Evolutionary conservation across 1,140 invertebrate species (phyloP).

Genomic region (Drosophila bocqueti): DNA sequence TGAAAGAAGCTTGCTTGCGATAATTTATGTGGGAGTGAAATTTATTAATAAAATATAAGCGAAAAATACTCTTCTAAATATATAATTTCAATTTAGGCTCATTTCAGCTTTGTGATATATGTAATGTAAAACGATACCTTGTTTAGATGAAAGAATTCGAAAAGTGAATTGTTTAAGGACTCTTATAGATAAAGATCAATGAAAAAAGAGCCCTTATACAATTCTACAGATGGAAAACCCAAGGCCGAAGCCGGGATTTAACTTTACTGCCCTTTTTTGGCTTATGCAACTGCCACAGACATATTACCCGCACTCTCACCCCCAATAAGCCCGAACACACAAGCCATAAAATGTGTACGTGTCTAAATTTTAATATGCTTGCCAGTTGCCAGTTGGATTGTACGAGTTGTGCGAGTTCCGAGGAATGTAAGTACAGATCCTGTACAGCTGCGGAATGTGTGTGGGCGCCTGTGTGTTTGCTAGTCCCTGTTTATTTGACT

Average conservation of each 20-base stretch:
- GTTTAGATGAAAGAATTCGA: background rate
- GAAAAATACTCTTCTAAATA: background rate
- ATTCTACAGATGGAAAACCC: background rate
- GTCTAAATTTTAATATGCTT: slow-evolving; percentile 77
- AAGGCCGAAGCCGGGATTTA: background rate
- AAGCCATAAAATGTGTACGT: slow-evolving; percentile 76
- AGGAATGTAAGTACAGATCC: slow-evolving; percentile 40
- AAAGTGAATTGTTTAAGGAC: too few relatives aligned
- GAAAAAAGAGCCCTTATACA: background rate
- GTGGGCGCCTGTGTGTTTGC: slow-evolving; percentile 12
- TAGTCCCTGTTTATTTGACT: slow-evolving; percentile 63
- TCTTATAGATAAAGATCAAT: background rate
- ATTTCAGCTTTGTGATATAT: too few relatives aligned
- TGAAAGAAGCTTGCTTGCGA: background rate
- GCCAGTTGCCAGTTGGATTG: slow-evolving; percentile 44
- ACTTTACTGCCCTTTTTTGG: slow-evolving; percentile 14
- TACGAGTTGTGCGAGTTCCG: slow-evolving; percentile 18
- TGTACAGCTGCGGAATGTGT: slow-evolving; percentile 31
- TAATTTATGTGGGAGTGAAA: background rate
- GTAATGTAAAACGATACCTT: too few relatives aligned
- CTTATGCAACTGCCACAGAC: slow-evolving; percentile 20
- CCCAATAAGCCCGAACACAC: slow-evolving; percentile 36
- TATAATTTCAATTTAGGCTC: too few relatives aligned
- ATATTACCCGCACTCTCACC: slow-evolving; percentile 10
- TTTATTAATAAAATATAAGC: background rate